phyloP scores from a whole-genome alignment of 1,140 invertebrate species.

The Euwallacea fornicatus region DNA sequence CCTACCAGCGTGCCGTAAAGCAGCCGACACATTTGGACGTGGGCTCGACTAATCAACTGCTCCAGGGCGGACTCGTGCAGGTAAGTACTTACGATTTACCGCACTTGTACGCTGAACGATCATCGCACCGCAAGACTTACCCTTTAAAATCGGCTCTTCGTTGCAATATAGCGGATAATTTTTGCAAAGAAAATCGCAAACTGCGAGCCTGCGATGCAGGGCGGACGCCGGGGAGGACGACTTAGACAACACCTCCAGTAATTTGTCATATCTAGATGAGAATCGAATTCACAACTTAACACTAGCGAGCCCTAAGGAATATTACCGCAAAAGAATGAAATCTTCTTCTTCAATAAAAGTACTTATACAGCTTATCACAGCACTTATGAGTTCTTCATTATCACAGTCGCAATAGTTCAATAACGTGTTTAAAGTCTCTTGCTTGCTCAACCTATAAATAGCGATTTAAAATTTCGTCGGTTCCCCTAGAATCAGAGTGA shows the following conservation, averaged over 20 bases:
- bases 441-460: slow-evolving; percentile 28
- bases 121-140: slow-evolving; percentile 19
- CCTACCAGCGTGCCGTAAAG: no score
- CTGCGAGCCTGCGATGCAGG: slow-evolving; percentile 38
- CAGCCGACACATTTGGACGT: no score
- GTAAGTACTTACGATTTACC: neutral
- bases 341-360: slow-evolving; percentile 39
- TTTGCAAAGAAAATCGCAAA: slow-evolving; percentile 41
- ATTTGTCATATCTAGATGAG: slow-evolving; percentile 31
- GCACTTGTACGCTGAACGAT: neutral
- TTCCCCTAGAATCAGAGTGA: neutral
- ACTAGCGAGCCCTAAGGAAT: neutral
- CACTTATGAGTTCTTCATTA: slow-evolving; percentile 44
- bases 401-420: slow-evolving; percentile 39
- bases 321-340: slow-evolving; percentile 32
- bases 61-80: no score
- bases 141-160: slow-evolving; percentile 37
- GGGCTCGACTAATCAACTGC: no score
- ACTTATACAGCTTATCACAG: slow-evolving; percentile 44
- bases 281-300: slow-evolving; percentile 1
- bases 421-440: slow-evolving; percentile 41
- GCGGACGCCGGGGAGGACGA: slow-evolving; percentile 40
- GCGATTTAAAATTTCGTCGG: no score
- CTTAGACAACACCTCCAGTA: slow-evolving; percentile 40
- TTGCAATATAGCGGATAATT: slow-evolving; percentile 40